These are phyloP conservation scores for Spermophilus dauricus DNA, from an alignment of 2,113 vertebrate genomes.

Conservation along the genomic window DNA sequence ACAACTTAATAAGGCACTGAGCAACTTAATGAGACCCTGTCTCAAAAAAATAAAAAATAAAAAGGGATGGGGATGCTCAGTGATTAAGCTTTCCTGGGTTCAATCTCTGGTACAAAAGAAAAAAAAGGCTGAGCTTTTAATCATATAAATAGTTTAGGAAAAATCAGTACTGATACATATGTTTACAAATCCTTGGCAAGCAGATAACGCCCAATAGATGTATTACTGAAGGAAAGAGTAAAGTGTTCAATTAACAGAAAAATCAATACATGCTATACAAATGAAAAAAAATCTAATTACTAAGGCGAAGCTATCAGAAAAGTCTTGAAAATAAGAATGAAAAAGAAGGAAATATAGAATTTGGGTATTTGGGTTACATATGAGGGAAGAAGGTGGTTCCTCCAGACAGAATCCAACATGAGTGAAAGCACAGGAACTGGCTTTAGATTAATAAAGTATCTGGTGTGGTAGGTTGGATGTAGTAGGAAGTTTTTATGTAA, in stretches of 20 bases:
- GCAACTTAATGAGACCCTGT: too few relatives aligned
- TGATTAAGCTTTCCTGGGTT: too few relatives aligned
- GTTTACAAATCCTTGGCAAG: neutral
- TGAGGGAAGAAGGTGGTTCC: neutral
- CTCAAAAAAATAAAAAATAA: too few relatives aligned
- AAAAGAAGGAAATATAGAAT: neutral
- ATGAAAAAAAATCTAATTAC: neutral
- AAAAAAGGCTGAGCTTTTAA: neutral
- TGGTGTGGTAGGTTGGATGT: too few relatives aligned
- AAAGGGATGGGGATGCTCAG: too few relatives aligned
- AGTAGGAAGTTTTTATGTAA: neutral
- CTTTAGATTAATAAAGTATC: neutral
- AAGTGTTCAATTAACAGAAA: neutral
- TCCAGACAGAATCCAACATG: neutral
- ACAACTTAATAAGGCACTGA: too few relatives aligned
- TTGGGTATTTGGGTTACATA: neutral
- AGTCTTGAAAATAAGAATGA: neutral
- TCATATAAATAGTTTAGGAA: neutral
- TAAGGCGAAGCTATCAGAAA: neutral
- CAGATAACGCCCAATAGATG: neutral
- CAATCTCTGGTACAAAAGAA: too few relatives aligned
- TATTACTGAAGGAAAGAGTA: neutral
- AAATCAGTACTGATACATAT: neutral
- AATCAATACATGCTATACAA: neutral
- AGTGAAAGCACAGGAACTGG: neutral